These are phyloP conservation scores for Acrocephalus arundinaceus DNA, from an alignment of 2,113 vertebrate genomes.

Conservation along the genomic window DNA sequence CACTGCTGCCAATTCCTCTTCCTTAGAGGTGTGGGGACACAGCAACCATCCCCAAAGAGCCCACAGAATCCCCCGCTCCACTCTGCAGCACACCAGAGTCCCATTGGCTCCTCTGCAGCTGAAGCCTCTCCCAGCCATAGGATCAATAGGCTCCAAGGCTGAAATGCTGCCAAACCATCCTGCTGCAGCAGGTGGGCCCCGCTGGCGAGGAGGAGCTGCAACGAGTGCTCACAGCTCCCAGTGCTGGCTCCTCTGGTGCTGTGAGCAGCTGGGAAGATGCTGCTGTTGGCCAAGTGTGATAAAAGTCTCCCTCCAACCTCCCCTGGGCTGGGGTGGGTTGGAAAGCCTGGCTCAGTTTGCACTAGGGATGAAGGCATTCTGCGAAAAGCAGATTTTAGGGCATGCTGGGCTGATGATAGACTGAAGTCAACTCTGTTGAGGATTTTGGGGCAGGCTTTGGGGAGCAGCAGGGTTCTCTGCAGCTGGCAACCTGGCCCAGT, in stretches of 20 bases:
- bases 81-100: background rate
- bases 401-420: background rate
- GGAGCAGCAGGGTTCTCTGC: background rate
- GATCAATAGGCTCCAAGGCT: background rate
- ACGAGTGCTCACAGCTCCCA: background rate
- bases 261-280: background rate
- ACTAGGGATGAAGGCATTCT: background rate
- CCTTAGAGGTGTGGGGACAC: background rate
- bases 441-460: background rate
- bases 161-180: background rate
- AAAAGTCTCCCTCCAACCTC: background rate
- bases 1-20: background rate
- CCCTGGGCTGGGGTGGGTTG: background rate
- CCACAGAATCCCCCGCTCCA: background rate
- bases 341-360: background rate
- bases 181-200: constrained; percentile 10
- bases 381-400: background rate
- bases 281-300: background rate
- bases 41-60: background rate
- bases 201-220: background rate
- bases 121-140: background rate
- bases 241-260: background rate
- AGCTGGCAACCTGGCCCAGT: background rate
- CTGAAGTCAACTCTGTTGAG: background rate
- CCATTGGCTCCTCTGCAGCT: background rate